Conservation (phyloP, 2,888 invertebrate species). For the Dynastes grantii region DNA sequence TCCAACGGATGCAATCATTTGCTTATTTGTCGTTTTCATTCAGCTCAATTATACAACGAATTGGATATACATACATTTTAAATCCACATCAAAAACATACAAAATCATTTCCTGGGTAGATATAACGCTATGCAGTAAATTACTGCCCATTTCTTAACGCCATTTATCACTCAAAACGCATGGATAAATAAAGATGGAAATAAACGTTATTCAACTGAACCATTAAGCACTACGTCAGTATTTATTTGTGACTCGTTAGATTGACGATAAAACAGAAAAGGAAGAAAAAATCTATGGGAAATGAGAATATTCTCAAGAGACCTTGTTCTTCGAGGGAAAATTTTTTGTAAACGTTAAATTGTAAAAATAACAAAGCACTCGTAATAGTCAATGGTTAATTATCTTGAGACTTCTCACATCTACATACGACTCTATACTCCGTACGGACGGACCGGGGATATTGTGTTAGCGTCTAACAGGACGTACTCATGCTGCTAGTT, state of each 20-base stretch:
- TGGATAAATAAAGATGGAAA: too few relatives aligned
- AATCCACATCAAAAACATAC: too few relatives aligned
- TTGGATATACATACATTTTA: neutral
- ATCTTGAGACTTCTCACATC: conserved; percentile 14
- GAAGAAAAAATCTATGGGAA: neutral
- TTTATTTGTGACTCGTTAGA: neutral
- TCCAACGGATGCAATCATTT: conserved; percentile 7
- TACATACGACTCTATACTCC: neutral
- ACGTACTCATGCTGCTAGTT: conserved; percentile 9
- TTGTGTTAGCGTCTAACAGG: neutral
- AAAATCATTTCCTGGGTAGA: neutral
- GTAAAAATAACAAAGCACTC: conserved; percentile 4
- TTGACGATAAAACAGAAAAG: neutral
- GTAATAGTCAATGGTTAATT: conserved; percentile 26
- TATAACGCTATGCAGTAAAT: neutral
- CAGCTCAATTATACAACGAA: neutral
- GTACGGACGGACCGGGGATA: neutral
- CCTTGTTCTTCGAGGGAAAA: neutral
- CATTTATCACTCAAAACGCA: neutral
- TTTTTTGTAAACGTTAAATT: neutral
- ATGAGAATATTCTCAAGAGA: conserved; percentile 12
- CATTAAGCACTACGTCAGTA: neutral
- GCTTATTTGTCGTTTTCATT: conserved; percentile 1
- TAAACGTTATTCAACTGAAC: neutral
- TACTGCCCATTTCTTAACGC: neutral